Conservation (phyloP, 2,113 vertebrate species). For the Melanerpes formicivorus region DNA sequence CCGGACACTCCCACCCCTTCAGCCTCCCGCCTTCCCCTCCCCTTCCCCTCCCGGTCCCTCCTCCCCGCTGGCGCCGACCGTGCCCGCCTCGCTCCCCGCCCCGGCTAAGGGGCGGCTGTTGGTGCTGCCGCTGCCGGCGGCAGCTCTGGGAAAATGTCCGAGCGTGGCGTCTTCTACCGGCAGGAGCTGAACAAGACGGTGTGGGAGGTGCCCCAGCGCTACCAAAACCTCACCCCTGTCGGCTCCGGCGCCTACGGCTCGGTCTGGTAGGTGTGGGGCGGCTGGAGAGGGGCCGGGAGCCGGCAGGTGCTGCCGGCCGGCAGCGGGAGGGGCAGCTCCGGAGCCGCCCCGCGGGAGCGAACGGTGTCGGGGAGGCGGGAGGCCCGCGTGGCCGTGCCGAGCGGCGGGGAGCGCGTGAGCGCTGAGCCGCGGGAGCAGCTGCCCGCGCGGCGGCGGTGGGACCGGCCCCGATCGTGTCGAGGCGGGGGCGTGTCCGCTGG, state of each 20-base stretch:
- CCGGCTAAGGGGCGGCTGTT: neutral
- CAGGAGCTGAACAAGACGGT: conserved; percentile 82
- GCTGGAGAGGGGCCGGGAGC: neutral
- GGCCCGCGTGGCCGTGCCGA: neutral
- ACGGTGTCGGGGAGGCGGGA: neutral
- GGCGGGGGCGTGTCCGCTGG: neutral
- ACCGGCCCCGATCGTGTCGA: neutral
- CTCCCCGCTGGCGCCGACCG: neutral
- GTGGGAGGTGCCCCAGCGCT: conserved; percentile 82
- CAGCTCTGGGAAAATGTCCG: conserved; percentile 58
- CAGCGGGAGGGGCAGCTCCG: neutral
- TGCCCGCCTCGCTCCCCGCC: neutral
- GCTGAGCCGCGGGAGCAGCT: neutral
- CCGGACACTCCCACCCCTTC: neutral
- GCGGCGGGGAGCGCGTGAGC: neutral
- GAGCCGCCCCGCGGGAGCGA: neutral
- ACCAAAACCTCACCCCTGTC: conserved; percentile 79
- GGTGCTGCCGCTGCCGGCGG: neutral
- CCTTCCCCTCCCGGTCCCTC: neutral
- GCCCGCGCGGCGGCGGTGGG: neutral
- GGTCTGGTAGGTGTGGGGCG: conserved; percentile 74
- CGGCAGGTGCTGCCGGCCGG: neutral
- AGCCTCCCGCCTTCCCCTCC: neutral
- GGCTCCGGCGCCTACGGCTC: conserved; percentile 83
- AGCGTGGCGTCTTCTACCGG: conserved; percentile 76